Evolutionary conservation across 2,888 invertebrate genomes (phyloP).

Genomic region (Drosophila flavopinicola): DNA sequence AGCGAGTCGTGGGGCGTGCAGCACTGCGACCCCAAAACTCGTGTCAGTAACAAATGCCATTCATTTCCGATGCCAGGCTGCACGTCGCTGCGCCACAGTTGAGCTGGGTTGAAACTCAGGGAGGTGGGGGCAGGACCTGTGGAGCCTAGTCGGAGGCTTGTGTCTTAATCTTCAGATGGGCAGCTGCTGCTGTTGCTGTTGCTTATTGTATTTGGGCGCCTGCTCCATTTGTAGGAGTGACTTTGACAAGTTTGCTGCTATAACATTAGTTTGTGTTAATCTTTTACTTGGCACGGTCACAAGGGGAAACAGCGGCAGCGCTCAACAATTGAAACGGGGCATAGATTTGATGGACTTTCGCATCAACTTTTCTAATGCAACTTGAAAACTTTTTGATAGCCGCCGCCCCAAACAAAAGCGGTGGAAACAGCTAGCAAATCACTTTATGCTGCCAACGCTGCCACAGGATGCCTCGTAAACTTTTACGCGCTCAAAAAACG

Average conservation of each 20-base stretch:
- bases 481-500: conserved; percentile 67
- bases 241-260: conserved; percentile 76
- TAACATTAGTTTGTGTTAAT: conserved; percentile 70
- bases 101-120: conserved; percentile 32
- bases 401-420: conserved; percentile 53
- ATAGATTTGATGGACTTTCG: conserved; percentile 62
- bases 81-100: conserved; percentile 52
- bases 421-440: conserved; percentile 63
- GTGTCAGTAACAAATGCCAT: conserved; percentile 73
- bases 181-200: conserved; percentile 36
- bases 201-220: conserved; percentile 47
- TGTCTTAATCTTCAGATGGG: conserved; percentile 51
- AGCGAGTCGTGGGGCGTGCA: conserved; percentile 13
- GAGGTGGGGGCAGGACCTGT: not conserved
- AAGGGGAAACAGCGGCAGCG: conserved; percentile 39
- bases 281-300: conserved; percentile 60
- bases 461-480: conserved; percentile 73
- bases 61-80: conserved; percentile 70
- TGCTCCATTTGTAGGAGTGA: conserved; percentile 46
- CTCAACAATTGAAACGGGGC: conserved; percentile 55
- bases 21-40: conserved; percentile 9
- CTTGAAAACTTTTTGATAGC: conserved; percentile 73
- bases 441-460: conserved; percentile 63
- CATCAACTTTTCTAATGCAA: conserved; percentile 68
- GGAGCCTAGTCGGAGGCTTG: conserved; percentile 21